These are phyloP conservation scores for Piaya cayana DNA, from an alignment of 2,113 vertebrate genomes.

Conservation along the genomic window DNA sequence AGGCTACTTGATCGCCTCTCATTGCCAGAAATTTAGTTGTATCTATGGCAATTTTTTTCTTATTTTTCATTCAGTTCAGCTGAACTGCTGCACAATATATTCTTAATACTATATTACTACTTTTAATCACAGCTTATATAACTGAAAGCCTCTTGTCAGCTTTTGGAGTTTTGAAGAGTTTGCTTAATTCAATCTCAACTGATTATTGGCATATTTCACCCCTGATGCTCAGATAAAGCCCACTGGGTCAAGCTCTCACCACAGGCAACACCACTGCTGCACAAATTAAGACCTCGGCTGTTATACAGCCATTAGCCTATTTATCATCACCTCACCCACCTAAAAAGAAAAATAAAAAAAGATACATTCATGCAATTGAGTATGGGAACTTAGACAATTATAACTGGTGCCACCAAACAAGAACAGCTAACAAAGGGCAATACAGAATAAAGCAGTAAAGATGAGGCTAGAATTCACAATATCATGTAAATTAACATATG, in stretches of 20 bases:
- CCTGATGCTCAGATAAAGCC: not conserved
- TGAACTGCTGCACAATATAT: not conserved
- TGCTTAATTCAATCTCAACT: not conserved
- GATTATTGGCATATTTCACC: not conserved
- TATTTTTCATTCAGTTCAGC: slow-evolving; percentile 4
- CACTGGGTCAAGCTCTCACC: not conserved
- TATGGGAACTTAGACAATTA: not conserved
- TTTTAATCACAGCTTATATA: not conserved
- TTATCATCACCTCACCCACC: not conserved
- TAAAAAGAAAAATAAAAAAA: not conserved
- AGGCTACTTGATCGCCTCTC: not conserved
- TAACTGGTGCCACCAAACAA: not conserved
- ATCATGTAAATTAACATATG: not conserved
- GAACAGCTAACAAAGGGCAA: not conserved
- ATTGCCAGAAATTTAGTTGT: not conserved
- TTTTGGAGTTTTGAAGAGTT: not conserved
- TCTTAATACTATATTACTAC: not conserved
- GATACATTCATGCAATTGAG: not conserved
- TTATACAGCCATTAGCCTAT: not conserved
- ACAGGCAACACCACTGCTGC: not conserved
- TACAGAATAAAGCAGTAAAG: not conserved
- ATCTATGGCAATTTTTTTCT: not conserved
- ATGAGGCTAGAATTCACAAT: not conserved
- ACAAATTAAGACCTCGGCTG: not conserved
- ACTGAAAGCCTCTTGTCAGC: not conserved